Evolutionary conservation across 2,113 vertebrate species (phyloP).

Genomic region (Platycercus adscitus): DNA sequence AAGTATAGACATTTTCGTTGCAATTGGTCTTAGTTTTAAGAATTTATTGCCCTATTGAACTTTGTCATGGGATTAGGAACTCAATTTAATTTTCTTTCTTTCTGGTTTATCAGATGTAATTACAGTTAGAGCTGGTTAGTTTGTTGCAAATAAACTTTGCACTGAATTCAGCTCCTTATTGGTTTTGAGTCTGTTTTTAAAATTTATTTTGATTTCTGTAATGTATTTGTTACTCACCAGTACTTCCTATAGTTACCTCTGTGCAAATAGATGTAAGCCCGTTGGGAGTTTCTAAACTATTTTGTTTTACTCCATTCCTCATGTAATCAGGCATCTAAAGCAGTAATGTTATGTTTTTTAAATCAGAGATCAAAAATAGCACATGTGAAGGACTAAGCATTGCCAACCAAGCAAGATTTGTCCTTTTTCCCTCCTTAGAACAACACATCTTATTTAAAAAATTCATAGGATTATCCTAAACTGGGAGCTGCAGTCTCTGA

Average conservation of each 20-base stretch:
- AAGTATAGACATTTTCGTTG: not conserved
- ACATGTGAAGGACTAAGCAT: not conserved
- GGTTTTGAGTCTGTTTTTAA: not conserved
- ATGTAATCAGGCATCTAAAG: not conserved
- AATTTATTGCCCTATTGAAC: not conserved
- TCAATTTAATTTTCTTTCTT: not conserved
- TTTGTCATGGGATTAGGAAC: not conserved
- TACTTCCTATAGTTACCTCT: not conserved
- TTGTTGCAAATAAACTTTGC: constrained; percentile 44
- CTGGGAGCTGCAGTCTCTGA: not conserved
- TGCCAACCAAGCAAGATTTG: not conserved
- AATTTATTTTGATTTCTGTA: not conserved
- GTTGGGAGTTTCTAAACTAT: not conserved
- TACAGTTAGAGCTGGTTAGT: not conserved
- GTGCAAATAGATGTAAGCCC: not conserved
- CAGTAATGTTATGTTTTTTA: not conserved
- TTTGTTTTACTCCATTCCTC: not conserved
- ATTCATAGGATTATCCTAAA: not conserved
- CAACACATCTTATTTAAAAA: not conserved
- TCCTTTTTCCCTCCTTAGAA: not conserved
- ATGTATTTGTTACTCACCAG: not conserved
- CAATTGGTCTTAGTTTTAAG: constrained; percentile 5
- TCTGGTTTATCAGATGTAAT: not conserved
- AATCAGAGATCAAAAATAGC: not conserved
- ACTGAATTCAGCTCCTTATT: not conserved